These are phyloP conservation scores for Papilio dardanus DNA, from an alignment of 1,140 invertebrate genomes.

Conservation along the genomic window DNA sequence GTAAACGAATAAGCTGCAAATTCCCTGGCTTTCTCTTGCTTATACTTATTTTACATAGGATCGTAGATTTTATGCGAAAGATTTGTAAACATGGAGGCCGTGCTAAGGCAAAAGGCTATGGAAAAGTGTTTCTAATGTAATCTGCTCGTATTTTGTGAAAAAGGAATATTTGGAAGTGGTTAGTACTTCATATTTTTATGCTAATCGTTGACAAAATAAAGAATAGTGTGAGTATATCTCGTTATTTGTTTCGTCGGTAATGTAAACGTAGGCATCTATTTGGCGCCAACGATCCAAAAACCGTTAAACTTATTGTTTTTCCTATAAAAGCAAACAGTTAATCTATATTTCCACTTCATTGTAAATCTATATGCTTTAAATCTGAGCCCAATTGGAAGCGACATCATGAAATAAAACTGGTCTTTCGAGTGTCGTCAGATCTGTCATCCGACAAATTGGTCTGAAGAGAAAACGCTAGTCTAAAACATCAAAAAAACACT, in stretches of 20 bases:
- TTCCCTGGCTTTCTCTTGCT: constrained; percentile 71
- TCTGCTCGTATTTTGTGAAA: constrained; percentile 18
- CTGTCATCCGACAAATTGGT: constrained; percentile 74
- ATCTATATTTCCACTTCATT: constrained; percentile 30
- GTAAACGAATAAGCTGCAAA: constrained; percentile 64
- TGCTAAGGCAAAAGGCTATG: constrained; percentile 53
- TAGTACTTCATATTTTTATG: constrained; percentile 47
- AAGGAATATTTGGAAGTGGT: constrained; percentile 50
- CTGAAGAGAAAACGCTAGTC: constrained; percentile 54
- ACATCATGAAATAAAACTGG: constrained; percentile 73
- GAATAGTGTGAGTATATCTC: constrained; percentile 36
- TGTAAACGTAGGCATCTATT: constrained; percentile 81
- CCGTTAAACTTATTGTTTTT: constrained; percentile 66
- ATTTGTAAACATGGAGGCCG: constrained; percentile 81
- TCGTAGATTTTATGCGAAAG: constrained; percentile 72
- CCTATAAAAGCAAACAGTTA: constrained; percentile 42
- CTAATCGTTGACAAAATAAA: constrained; percentile 34
- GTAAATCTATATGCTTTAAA: constrained; percentile 36
- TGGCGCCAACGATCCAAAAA: constrained; percentile 78
- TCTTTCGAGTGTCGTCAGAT: constrained; percentile 77
- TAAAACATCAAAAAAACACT: constrained; percentile 36
- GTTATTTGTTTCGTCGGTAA: constrained; percentile 43
- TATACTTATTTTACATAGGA: constrained; percentile 52
- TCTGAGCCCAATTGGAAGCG: constrained; percentile 50
- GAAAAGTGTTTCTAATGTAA: constrained; percentile 52